Conservation (phyloP, 2,113 vertebrate genomes). For the Synchiropus splendidus region DNA sequence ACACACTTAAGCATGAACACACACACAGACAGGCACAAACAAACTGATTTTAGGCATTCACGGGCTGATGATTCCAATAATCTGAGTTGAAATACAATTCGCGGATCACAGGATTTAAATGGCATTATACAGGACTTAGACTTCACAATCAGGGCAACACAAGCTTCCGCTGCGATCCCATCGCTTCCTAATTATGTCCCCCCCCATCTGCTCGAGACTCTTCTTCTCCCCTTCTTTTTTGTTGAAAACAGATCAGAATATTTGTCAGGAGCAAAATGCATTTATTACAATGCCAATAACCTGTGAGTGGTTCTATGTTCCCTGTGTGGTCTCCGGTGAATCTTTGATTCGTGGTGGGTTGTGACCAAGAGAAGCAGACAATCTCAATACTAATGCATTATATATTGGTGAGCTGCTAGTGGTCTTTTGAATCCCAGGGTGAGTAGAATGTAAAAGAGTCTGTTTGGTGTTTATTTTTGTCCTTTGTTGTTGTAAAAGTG, state of each 20-base stretch:
- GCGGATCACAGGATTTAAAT: slow-evolving; percentile 68
- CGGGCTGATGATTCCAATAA: slow-evolving; percentile 63
- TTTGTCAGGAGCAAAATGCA: slow-evolving; percentile 59
- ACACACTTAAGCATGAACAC: slow-evolving; percentile 10
- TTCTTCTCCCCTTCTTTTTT: slow-evolving; percentile 52
- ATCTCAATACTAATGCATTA: too few species aligned
- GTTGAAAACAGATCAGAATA: slow-evolving; percentile 58
- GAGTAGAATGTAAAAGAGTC: too few species aligned
- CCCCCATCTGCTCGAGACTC: slow-evolving; percentile 35
- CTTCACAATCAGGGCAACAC: slow-evolving; percentile 60
- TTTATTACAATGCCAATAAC: slow-evolving; percentile 67
- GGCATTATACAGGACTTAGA: slow-evolving; percentile 69
- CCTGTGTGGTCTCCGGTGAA: slow-evolving; percentile 51
- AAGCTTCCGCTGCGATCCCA: slow-evolving; percentile 52
- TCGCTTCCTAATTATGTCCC: slow-evolving; percentile 57
- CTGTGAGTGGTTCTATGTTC: slow-evolving; percentile 54
- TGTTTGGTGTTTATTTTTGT: too few species aligned
- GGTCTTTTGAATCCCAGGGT: too few species aligned
- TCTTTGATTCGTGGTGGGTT: slow-evolving; percentile 59
- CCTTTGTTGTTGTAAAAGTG: too few species aligned
- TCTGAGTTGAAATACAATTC: slow-evolving; percentile 64
- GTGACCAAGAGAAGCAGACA: too few species aligned
- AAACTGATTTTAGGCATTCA: slow-evolving; percentile 52
- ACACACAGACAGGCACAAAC: slow-evolving; percentile 19
- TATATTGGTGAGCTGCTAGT: too few species aligned